Evolutionary conservation across 2,797 vertebrate genomes (phyloP), one percentile per base, ranked within the genome.

Genomic region (Myiotriccus ornatus): DNA sequence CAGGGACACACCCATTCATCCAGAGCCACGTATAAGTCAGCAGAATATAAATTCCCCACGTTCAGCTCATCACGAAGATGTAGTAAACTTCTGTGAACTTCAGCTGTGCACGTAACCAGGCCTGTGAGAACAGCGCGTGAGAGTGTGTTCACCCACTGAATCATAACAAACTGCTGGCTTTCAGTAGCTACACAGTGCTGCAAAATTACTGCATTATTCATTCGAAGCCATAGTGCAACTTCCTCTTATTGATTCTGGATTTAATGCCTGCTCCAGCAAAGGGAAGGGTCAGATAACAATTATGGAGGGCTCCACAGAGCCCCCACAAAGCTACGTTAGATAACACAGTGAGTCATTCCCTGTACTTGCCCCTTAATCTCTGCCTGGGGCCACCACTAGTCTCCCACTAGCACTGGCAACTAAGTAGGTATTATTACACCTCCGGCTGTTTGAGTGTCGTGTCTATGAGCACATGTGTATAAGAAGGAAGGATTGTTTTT

Each of bases 271-370:
- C 62, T 84, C 43, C 43, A 39, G 69, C 24, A 23, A 69, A 77
- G 57, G 56, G 62, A 82, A 93, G 52, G 78, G 87, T 80, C 91
- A 80, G 75, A 16, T 34, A 89, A 65, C 80, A 79, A 90, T 49
- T 64, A 37, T 46, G 43, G 4, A 21, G 27, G 68, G 77, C 84
- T 62, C 62, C 59, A 17, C 28, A 4, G 86, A 83, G 89, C 60
- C 81, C 89, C 71, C 79, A 21, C 83, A 71, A n/a, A 86, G 69
- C 85, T 28, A 20, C 1, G 0, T 35, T 56, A 46, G 65, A 39
- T 55, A 94, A 81, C 2, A 3, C 25, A 28, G 10, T 64, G 79
- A 95, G 62, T 55, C 68, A 86, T 25, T 55, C 77, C 12, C 4
- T 25, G 35, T 14, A 14, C 60, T 89, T 75, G 56, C 46, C 73